Base-by-base conservation (phyloP, 2,888 invertebrate genomes). In the Drepanosiphum platanoidis region DNA sequence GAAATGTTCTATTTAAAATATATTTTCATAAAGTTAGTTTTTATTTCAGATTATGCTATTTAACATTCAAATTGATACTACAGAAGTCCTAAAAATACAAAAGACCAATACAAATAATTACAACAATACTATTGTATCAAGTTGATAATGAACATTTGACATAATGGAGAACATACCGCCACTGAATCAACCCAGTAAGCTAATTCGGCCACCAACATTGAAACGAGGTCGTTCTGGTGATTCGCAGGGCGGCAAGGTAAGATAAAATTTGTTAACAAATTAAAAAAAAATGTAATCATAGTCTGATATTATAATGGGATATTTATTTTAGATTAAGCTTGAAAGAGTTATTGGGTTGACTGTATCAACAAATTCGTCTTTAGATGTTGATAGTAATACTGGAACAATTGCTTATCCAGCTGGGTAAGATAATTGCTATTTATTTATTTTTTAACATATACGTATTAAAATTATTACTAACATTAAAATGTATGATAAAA, bases 401-500 rank as follows among this genome's bases (percentile, higher is more conserved):
- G 97, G 97, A 89, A 92, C 95, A 86, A 93, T 98, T 88, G 97
- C 97, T 30, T 98, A 98, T 92, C 97, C 98, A 86, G 98, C 98
- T 88, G 98, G 98, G 98, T 98, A 90, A 95, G 96, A 93, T 70
- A 34, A 32, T 30, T 36, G 42, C 72, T 70, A 68, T 81, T 34
- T 86, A 22, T 75, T 78, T 27, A 42, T 78, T 70, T 52, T 18
- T 18, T 18, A 18, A 15, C 3, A 61, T 58, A 7, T 70, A 0
- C 66, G n/a, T 68, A 32, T 13, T 15, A 18, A 36, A 34, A 30
- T 15, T 46, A 8, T n/a, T 72, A 39, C 13, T n/a, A 27, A 64
- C 15, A 39, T 39, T 39, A 39, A 39, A 39, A 39, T 39, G 39
- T 39, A 7, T 39, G 39, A 39, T 42, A 9, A 42, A 3, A 42